Percentiles rank a stretch among this genome's conserved stretches.
Evolutionary conservation across 2,797 vertebrate species (phyloP).

Genomic region (Antennarius maculatus): DNA sequence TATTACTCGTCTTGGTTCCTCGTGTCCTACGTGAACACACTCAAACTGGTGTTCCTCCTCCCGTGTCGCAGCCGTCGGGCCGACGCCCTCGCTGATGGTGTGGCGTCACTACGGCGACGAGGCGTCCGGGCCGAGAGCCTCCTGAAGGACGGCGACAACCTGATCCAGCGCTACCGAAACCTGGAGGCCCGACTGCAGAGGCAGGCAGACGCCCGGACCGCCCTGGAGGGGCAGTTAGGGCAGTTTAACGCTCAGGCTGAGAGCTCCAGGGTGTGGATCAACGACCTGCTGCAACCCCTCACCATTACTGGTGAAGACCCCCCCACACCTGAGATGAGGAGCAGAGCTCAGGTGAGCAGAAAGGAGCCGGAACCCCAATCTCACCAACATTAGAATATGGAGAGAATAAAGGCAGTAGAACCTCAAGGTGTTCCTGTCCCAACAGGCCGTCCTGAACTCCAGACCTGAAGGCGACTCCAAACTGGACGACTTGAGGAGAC

Average conservation of each 20-base stretch:
- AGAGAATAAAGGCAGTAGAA: slow-evolving; percentile 38
- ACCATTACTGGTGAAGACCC: slow-evolving; percentile 56
- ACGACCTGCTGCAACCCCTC: slow-evolving; percentile 75
- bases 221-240: slow-evolving; percentile 61
- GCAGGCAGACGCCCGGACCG: slow-evolving; percentile 55
- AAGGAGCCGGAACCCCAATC: no score
- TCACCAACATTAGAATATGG: slow-evolving; percentile 67
- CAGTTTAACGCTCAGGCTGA: slow-evolving; percentile 73
- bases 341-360: slow-evolving; percentile 81
- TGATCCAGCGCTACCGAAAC: slow-evolving; percentile 81
- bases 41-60: not conserved
- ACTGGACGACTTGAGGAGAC: slow-evolving; percentile 69
- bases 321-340: slow-evolving; percentile 72
- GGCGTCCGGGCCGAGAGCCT: slow-evolving; percentile 81
- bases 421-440: not conserved
- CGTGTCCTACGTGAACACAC: no score
- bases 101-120: slow-evolving; percentile 78
- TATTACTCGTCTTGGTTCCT: no score
- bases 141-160: slow-evolving; percentile 76
- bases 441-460: slow-evolving; percentile 80
- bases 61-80: slow-evolving; percentile 72
- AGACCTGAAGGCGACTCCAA: slow-evolving; percentile 79
- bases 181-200: slow-evolving; percentile 74
- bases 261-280: slow-evolving; percentile 80
- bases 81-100: slow-evolving; percentile 78